Conservation (phyloP, 2,888 invertebrate species). For the Metopia argyrocephala region DNA sequence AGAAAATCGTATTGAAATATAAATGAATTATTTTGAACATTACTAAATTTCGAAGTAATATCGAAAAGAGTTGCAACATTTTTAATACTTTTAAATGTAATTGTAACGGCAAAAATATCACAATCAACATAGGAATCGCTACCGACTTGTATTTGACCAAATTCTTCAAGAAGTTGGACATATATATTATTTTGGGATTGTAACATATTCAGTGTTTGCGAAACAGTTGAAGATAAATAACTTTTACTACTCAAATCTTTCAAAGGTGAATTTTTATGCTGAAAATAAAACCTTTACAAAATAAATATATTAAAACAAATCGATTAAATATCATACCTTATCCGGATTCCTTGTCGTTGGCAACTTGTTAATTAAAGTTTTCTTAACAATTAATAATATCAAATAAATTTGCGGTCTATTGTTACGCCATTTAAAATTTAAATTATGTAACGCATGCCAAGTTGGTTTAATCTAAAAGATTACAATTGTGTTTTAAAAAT, state of each 20-base stretch:
- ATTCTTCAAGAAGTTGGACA: slow-evolving; percentile 73
- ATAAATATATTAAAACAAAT: not conserved
- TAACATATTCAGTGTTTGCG: slow-evolving; percentile 74
- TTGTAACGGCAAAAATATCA: slow-evolving; percentile 74
- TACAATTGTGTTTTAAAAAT: no score
- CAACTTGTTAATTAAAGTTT: slow-evolving; percentile 72
- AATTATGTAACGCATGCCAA: slow-evolving; percentile 83
- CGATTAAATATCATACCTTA: slow-evolving; percentile 63
- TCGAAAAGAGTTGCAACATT: slow-evolving; percentile 70
- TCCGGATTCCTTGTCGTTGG: slow-evolving; percentile 70
- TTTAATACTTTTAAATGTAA: slow-evolving; percentile 72
- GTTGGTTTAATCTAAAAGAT: slow-evolving; percentile 79
- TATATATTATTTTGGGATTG: slow-evolving; percentile 75
- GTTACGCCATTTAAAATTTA: slow-evolving; percentile 80
- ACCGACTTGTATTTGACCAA: slow-evolving; percentile 76
- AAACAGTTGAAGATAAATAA: slow-evolving; percentile 65
- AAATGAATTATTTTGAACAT: slow-evolving; percentile 47
- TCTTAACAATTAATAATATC: slow-evolving; percentile 82
- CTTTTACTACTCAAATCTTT: not conserved
- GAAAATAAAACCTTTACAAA: not conserved
- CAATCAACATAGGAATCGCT: slow-evolving; percentile 72
- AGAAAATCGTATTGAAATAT: slow-evolving; percentile 73
- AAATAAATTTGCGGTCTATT: slow-evolving; percentile 83
- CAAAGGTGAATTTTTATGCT: not conserved
- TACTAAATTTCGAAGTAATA: slow-evolving; percentile 37